A percentile compares a stretch with the other conserved stretches of the same genome.
These are phyloP conservation scores for Griposia aprilina DNA, from an alignment of 2,888 invertebrate genomes.

Conservation along the genomic window DNA sequence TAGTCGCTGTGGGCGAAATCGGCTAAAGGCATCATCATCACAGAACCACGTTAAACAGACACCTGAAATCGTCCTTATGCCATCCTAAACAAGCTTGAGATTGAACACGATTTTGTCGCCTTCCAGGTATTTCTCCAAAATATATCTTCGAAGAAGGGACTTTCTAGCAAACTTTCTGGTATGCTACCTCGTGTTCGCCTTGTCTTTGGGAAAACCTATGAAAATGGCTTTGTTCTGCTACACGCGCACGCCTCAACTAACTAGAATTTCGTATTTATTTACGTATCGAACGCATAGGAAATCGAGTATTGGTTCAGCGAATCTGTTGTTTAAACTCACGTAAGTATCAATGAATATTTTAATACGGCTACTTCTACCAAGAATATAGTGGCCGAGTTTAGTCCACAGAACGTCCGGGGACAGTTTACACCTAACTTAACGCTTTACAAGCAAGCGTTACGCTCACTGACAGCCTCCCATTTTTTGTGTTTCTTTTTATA, in stretches of 20 bases:
- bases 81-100: not conserved
- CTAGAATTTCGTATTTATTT: slow-evolving; percentile 85
- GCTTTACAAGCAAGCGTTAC: not conserved
- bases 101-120: not conserved
- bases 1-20: not conserved
- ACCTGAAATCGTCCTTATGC: not conserved
- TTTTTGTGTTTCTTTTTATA: not conserved
- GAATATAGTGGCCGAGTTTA: not conserved
- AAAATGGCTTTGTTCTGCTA: slow-evolving; percentile 80
- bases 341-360: slow-evolving; percentile 70
- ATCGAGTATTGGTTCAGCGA: slow-evolving; percentile 84
- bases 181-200: slow-evolving; percentile 80
- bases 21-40: not conserved
- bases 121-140: slow-evolving; percentile 87
- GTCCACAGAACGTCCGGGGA: not conserved
- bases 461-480: too few species aligned
- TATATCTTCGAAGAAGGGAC: slow-evolving; percentile 82
- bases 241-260: slow-evolving; percentile 83
- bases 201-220: slow-evolving; percentile 71
- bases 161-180: slow-evolving; percentile 83
- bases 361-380: not conserved
- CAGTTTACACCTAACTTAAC: not conserved
- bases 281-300: slow-evolving; percentile 84
- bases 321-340: slow-evolving; percentile 86
- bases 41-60: not conserved